Base-by-base conservation (phyloP, 2,113 vertebrate species). In the Neolamprologus sp. region DNA sequence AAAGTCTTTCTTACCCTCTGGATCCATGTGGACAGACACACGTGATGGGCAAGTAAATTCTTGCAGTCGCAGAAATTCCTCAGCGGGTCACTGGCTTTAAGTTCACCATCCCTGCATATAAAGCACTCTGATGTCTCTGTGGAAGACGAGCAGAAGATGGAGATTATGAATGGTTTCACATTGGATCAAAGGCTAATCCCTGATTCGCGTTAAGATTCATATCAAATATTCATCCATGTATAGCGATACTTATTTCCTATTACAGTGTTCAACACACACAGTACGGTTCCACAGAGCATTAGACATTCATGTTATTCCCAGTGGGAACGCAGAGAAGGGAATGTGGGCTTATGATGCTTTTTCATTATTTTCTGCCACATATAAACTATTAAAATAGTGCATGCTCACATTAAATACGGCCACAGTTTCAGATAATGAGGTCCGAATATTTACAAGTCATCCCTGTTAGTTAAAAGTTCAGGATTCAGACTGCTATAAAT, bases 71-170 rank as follows among this genome's bases (percentile, higher is more conserved):
- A 95, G 88, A 96, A 97, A 90, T 92, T 92, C 90, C 96, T 92
- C 54, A 95, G 91, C 90, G 94, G 91, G 91, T 97, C 96, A 84
- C 86, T 89, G 87, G 89, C 94, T 93, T 91, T 93, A 93, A 96
- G 90, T 80, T 97, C 96, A 89, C 89, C 92, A 91, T 97, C 96
- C 88, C 91, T 90, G 95, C 97, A 98, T 93, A 98, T 97, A 95
- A 97, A 98, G 92, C 96, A 97, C 95, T 97, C 96, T 80, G 96
- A 96, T 90, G 90, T 91, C 85, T 97, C 97, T 97, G 96, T 92
- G 95, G 96, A 96, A 96, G 80, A 85, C 26, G 53, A 91, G 47
- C 21, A 85, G 28, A 54, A 88, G 81, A 83, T 23, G 19, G 49
- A 87, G 83, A 83, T 91, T 60, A 85, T 17, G 10, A 86, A 40